Percentiles rank a stretch among this genome's conserved stretches.
Conservation (phyloP, 2,113 vertebrate genomes). For the Ahaetulla prasina region DNA sequence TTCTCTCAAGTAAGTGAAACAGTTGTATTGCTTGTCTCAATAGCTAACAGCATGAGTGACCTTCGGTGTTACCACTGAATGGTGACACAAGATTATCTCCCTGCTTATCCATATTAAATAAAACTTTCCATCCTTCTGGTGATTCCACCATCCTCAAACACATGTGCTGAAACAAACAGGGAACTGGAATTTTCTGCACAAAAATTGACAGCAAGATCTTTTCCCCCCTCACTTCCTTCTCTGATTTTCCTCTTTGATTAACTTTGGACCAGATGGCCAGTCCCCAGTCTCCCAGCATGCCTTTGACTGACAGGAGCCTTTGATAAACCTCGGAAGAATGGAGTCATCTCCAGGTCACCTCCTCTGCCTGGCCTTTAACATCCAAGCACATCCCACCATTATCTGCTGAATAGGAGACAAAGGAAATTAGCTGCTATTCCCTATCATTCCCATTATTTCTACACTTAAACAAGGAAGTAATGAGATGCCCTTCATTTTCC, state of each 20-base stretch:
- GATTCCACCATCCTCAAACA: not conserved
- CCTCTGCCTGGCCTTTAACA: constrained; percentile 73
- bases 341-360: constrained; percentile 78
- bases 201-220: constrained; percentile 66
- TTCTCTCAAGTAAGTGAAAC: constrained; percentile 48
- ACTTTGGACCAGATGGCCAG: constrained; percentile 91
- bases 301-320: constrained; percentile 92
- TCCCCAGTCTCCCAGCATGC: constrained; percentile 90
- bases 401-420: constrained; percentile 83
- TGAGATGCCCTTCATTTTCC: constrained; percentile 78
- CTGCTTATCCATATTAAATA: constrained; percentile 35
- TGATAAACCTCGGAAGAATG: constrained; percentile 85
- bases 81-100: constrained; percentile 52
- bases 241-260: constrained; percentile 80
- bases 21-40: constrained; percentile 49
- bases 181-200: constrained; percentile 28
- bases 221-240: constrained; percentile 67
- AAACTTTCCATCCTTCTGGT: accelerated
- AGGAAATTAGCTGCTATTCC: constrained; percentile 75
- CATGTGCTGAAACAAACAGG: constrained; percentile 14
- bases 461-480: constrained; percentile 70
- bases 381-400: constrained; percentile 72
- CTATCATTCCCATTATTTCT: constrained; percentile 68
- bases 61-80: constrained; percentile 64
- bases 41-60: constrained; percentile 64